Base-by-base conservation (phyloP, 2,113 vertebrate genomes). In the Kobus ellipsiprymnus region DNA sequence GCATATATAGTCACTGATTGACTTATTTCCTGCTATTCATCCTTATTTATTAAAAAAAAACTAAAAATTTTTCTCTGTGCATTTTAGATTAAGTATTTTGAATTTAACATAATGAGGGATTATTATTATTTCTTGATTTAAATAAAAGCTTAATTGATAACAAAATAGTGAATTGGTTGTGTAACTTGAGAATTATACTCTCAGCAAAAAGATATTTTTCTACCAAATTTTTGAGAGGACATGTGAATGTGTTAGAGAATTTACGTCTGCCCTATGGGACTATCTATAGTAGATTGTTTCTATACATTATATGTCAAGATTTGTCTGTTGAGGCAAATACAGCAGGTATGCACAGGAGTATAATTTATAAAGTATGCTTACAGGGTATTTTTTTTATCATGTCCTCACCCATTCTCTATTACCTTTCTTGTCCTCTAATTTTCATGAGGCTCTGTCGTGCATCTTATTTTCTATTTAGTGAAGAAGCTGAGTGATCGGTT, bases 391-490 rank as follows among this genome's bases (percentile, higher is more conserved):
- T 44, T 74, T 77, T 60, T 84, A n/a, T 57, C 95, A 85, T 86
- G 44, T 14, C 21, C n/a, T 95, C 30, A 50, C n/a, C 67, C 86
- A 55, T 33, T 77, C 33, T 40, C 71, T 87, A 30, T 88, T 90
- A 88, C 50, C 15, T 80, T 86, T 97, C n/a, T 48, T 87, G 40
- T 86, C 64, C 67, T 92, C 74, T 87, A 78, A 85, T 92, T 96
- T 92, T 78, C 82, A 87, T 84, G 25, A 95, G 59, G 6, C 29
- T 96, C 84, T 6, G 2, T 83, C 2, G 1, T 78, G 74, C 48
- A 90, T 87, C 71, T 96, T 84, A 90, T 84, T 98, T 98, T 93
- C 54, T 97, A 78, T 85, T 97, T 95, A 95, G 74, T 95, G 84
- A 95, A 88, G 67, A 97, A 78, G 64, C 55, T 60, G 78, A 91